These are phyloP conservation scores for Ommatoiulus sabulosus DNA, from an alignment of 2,888 invertebrate species.

Conservation along the genomic window DNA sequence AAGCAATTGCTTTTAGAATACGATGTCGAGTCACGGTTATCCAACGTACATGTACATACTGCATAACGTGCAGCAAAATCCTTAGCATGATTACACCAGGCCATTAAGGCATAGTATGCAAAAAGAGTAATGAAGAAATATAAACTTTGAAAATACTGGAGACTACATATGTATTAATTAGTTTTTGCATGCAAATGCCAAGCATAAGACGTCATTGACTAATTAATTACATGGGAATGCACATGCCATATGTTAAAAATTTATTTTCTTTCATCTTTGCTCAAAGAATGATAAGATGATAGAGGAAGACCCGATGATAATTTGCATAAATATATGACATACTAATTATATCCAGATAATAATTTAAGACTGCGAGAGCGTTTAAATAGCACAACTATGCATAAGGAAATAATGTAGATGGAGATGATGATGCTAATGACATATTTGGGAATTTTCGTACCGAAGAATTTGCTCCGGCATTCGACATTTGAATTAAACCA, in stretches of 20 bases:
- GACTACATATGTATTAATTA: neutral
- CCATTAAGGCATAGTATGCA: neutral
- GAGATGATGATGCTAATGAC: neutral
- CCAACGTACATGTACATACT: neutral
- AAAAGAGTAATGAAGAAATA: neutral
- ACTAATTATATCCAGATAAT: constrained; percentile 16
- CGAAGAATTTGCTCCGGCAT: neutral
- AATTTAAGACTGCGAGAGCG: neutral
- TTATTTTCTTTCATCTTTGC: neutral
- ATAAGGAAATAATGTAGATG: neutral
- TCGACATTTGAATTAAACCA: neutral
- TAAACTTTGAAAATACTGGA: neutral
- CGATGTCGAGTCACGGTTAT: too few relatives aligned
- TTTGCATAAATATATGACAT: constrained; percentile 27
- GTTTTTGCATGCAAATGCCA: neutral
- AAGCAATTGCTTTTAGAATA: too few relatives aligned
- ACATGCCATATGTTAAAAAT: neutral
- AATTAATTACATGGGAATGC: neutral
- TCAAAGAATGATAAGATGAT: neutral
- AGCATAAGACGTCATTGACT: neutral
- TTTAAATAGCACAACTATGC: neutral
- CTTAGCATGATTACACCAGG: neutral
- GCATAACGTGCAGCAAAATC: neutral
- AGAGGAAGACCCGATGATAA: neutral
- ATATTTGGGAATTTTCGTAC: neutral